Percentiles rank a stretch among this genome's conserved stretches.
Evolutionary conservation across 2,797 vertebrate genomes (phyloP).

Genomic region (Euthynnus affinis): DNA sequence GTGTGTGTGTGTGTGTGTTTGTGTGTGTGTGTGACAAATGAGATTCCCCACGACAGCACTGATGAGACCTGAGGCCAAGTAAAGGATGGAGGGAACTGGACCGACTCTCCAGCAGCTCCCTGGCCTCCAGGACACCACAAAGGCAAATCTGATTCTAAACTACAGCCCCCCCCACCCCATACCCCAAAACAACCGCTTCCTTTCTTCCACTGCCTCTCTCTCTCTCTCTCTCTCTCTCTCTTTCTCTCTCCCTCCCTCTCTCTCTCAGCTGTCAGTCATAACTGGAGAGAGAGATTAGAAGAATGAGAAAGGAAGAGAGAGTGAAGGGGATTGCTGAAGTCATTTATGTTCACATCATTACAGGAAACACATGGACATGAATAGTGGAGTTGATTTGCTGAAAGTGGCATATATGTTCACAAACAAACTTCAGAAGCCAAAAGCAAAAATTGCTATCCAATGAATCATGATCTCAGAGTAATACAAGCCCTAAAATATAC

Average conservation of each 20-base stretch:
- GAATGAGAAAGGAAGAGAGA: slow-evolving; percentile 31
- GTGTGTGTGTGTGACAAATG: slow-evolving; percentile 86
- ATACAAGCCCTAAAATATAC: neutral
- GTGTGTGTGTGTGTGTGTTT: slow-evolving; percentile 82
- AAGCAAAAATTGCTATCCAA: slow-evolving; percentile 28
- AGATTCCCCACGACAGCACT: slow-evolving; percentile 89
- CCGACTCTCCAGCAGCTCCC: slow-evolving; percentile 77
- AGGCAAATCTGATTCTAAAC: slow-evolving; percentile 77
- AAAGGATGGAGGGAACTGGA: slow-evolving; percentile 66
- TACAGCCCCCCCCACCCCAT: slow-evolving; percentile 18
- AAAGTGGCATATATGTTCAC: slow-evolving; percentile 38
- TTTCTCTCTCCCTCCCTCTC: slow-evolving; percentile 15
- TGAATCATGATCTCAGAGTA: neutral
- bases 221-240: slow-evolving; percentile 12
- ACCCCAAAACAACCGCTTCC: slow-evolving; percentile 42
- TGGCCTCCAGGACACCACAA: slow-evolving; percentile 88
- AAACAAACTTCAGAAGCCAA: slow-evolving; percentile 44
- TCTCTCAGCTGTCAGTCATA: slow-evolving; percentile 71
- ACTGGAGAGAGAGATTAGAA: slow-evolving; percentile 42
- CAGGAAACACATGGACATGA: slow-evolving; percentile 53
- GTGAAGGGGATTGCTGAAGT: slow-evolving; percentile 35
- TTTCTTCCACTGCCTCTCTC: slow-evolving; percentile 11
- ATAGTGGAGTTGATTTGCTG: slow-evolving; percentile 33
- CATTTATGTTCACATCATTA: slow-evolving; percentile 57
- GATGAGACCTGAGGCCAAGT: slow-evolving; percentile 87